Conservation (phyloP, 2,797 vertebrate genomes). For the Orientallactaga sibirica region DNA sequence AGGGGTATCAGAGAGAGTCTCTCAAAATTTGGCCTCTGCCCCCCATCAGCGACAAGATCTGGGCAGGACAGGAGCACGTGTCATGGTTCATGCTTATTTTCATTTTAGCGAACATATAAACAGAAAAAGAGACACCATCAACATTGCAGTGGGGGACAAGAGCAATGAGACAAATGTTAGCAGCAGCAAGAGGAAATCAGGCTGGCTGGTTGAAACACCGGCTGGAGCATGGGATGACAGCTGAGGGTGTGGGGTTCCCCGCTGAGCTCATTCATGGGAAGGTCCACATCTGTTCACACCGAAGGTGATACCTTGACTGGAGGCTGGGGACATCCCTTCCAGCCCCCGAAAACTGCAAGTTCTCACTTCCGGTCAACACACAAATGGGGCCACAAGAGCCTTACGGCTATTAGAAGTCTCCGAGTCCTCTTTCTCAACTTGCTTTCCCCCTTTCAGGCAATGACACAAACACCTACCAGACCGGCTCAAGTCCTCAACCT, state of each 20-base stretch:
- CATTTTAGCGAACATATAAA: background rate
- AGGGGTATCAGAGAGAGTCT: background rate
- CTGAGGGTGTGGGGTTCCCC: background rate
- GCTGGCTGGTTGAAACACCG: too few relatives aligned
- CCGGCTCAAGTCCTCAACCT: background rate
- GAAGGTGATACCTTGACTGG: background rate
- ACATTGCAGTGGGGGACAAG: background rate
- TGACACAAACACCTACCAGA: background rate
- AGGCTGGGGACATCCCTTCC: conserved; percentile 27
- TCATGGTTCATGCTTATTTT: background rate
- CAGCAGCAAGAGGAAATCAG: background rate
- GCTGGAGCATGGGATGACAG: background rate
- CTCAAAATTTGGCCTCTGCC: background rate
- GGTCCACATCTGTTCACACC: background rate
- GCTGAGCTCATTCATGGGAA: background rate
- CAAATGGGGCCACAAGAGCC: background rate
- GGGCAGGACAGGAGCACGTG: background rate
- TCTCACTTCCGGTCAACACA: background rate
- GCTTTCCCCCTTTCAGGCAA: background rate
- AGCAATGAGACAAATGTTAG: background rate
- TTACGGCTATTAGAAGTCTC: background rate
- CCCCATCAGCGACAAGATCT: background rate
- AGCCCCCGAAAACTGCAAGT: conserved; percentile 19
- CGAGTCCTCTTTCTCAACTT: conserved; percentile 20
- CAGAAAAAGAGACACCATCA: background rate